Evolutionary conservation across 1,140 invertebrate genomes (phyloP).

Genomic region (Heterodera carotae): DNA sequence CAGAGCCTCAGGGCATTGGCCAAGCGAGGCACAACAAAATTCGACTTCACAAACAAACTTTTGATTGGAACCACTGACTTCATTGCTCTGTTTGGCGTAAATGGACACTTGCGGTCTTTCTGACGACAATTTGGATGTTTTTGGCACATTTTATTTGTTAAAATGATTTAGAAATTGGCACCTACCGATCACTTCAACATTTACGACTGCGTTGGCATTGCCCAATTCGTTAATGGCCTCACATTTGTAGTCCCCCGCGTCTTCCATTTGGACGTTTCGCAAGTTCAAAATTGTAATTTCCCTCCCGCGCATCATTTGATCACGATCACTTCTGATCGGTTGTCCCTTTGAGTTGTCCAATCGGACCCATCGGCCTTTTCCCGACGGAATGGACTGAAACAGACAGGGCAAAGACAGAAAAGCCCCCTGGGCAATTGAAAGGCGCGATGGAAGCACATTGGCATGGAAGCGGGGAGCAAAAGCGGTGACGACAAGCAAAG

Average conservation of each 20-base stretch:
- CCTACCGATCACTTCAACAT: constrained; percentile 36
- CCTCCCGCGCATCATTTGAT: constrained; percentile 10
- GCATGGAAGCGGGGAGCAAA: constrained; percentile 44
- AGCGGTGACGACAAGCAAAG: constrained; percentile 39
- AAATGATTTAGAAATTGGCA: constrained; percentile 17
- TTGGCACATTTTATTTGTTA: neutral
- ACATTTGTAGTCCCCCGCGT: constrained; percentile 48
- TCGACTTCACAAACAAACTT: constrained; percentile 45
- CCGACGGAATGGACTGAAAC: constrained; percentile 41
- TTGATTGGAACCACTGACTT: neutral
- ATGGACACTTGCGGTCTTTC: neutral
- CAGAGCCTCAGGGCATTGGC: constrained; percentile 46
- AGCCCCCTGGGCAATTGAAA: constrained; percentile 49
- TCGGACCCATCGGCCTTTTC: constrained; percentile 36
- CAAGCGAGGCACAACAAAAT: constrained; percentile 30
- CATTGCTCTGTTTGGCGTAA: neutral
- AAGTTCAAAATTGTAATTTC: constrained; percentile 27
- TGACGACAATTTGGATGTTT: neutral
- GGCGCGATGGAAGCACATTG: constrained; percentile 46
- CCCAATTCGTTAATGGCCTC: constrained; percentile 41
- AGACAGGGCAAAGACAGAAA: constrained; percentile 45
- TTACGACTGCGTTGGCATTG: constrained; percentile 28
- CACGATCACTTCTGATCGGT: constrained; percentile 7
- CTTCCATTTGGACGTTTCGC: constrained; percentile 20
- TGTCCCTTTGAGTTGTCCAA: neutral